Base-by-base conservation (phyloP, 2,797 vertebrate species). In the Pseudotriccus pelzelni region DNA sequence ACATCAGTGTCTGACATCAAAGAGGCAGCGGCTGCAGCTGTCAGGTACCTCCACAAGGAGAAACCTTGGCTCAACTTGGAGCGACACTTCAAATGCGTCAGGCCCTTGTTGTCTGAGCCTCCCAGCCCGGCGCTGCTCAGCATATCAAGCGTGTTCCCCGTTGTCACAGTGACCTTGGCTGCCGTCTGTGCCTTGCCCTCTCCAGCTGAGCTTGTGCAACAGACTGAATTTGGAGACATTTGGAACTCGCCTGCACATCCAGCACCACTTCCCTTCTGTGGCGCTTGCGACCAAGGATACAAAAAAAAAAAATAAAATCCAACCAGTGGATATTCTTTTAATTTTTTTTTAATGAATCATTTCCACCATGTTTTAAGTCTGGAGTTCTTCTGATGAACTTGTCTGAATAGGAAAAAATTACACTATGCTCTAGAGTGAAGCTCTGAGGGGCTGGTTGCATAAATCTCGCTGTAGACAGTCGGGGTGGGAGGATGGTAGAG, bases 61-160 rank as follows among this genome's bases (percentile, higher is more conserved):
- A 95, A 96, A 94, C 94, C 96, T 95, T 94, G 95, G 92, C 94
- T 96, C 87, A 90, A 86, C 95, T 96, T 95, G 94, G 93, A 96
- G 90, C 46, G 76, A 92, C 93, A 77, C 81, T 89, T 96, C 88
- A 92, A 77, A 93, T 93, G 88, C 92, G 15, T 95, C 94, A 94
- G 84, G 90, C 90, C 95, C 96, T 94, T 67, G 94, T 92, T 95
- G 93, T 95, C 95, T 96, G 94, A 78, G 85, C 63, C 83, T 82
- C 87, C 90, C 93, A 97, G 94, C 86, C 86, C 8, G 11, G 84
- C 34, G 93, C 92, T 96, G 95, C 93, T 96, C 95, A 70, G 94
- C 95, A 96, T 97, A 89, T 95, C 41, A 96, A 96, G 81, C 95
- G 89, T 77, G 86, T 94, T 94, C 95, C 94, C 93, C 1, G 68